Base-by-base conservation (phyloP, 2,888 invertebrate genomes). In the Lepetodrilus schrolli region DNA sequence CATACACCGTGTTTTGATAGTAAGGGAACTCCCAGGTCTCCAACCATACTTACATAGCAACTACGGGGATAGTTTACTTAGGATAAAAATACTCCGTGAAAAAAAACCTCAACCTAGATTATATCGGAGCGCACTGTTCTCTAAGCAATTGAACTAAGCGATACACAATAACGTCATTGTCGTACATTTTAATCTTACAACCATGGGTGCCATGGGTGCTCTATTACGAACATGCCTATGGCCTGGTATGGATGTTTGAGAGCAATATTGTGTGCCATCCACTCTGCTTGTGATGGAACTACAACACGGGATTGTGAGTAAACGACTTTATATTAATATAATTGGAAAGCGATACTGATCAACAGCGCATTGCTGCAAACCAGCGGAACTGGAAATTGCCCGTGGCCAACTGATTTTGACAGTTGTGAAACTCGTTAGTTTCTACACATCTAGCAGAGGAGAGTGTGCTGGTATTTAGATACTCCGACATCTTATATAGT, bases 1-100 rank as follows among this genome's bases (percentile, higher is more conserved):
- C 74, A 74, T 49, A 43, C 70, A 43, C 50, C 47, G 70, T 74
- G 74, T 70, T 74, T 58, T 74, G 69, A 58, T 74, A 69, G 74
- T 47, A 65, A 74, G 49, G 48, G 20, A 58, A 74, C 70, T 38
- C 70, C 65, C 23, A 34, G 34, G 49, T 37, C 58, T 51, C 17
- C 43, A 20, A 21, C 34, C 43, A 17, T 36, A 7, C n/a, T n/a
- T 20, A 20, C 51, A 20, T 43, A 23, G 37, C 37, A 49, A 43
- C 13, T 20, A 21, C 30, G 37, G 21, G 34, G 50, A 37, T 17
- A 37, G 70, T 43, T 43, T 30, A 48, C 68, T 38, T 48, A 17
- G 21, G 4, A 30, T 34, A 34, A n/a, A 58, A 58, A 58, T 58
- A 58, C 58, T 17, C 10, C 4, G 34, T 26, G 58, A 58, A 58